Conservation (phyloP, 2,888 invertebrate genomes). For the Sphecodes monilicornis region DNA sequence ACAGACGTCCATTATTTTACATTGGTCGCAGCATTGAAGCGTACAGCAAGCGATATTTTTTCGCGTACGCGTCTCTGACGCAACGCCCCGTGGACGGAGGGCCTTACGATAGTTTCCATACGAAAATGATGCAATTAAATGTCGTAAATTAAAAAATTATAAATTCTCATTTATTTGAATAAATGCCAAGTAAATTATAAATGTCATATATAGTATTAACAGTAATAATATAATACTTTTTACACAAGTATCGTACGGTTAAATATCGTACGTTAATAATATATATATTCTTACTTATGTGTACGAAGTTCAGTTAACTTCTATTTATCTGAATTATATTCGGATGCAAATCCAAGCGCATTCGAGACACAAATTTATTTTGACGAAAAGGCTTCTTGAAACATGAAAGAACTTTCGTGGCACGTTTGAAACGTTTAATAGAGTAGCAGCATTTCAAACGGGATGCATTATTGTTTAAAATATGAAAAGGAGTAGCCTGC, state of each 20-base stretch:
- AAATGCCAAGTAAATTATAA: too few species aligned
- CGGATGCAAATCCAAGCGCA: background rate
- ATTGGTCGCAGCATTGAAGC: too few species aligned
- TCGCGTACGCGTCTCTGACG: too few species aligned
- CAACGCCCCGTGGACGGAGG: too few species aligned
- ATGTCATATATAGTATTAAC: too few species aligned
- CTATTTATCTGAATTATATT: background rate
- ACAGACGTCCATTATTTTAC: too few species aligned
- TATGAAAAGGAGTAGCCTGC: background rate
- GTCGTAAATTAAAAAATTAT: background rate
- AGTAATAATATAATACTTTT: too few species aligned
- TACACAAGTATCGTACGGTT: too few species aligned
- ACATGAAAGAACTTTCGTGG: background rate
- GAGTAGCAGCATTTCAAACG: background rate
- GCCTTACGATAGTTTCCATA: too few species aligned
- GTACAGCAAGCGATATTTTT: too few species aligned
- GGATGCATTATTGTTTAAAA: background rate
- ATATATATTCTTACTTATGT: too few species aligned
- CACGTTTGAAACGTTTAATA: background rate
- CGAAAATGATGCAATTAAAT: background rate
- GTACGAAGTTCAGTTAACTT: background rate
- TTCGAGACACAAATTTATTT: background rate
- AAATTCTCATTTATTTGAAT: background rate
- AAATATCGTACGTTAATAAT: too few species aligned
- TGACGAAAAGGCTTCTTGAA: background rate